Percentiles rank a stretch among this genome's conserved stretches.
Evolutionary conservation across 1,140 invertebrate species (phyloP).

Genomic region (Colletes latitarsis): DNA sequence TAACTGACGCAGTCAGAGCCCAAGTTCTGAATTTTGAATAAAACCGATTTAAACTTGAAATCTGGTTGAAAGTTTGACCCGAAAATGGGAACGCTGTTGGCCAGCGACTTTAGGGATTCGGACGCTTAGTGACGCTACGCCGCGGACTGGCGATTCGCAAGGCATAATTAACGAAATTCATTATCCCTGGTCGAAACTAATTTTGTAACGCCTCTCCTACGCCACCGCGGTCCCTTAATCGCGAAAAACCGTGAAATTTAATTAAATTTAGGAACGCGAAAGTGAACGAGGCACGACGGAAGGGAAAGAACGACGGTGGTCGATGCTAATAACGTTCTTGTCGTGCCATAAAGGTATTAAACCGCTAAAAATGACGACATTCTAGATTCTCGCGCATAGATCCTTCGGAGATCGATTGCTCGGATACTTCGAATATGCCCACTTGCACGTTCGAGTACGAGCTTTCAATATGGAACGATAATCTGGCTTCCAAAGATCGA

Average conservation of each 20-base stretch:
- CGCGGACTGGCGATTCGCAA: constrained; percentile 59
- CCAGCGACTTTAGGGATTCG: constrained; percentile 40
- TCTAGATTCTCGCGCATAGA: constrained; percentile 63
- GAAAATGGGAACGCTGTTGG: no score
- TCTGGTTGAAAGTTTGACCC: no score
- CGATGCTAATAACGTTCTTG: constrained; percentile 78
- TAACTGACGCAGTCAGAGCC: no score
- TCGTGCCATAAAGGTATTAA: constrained; percentile 75
- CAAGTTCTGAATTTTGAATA: no score
- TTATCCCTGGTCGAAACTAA: constrained; percentile 79
- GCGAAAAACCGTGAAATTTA: constrained; percentile 82
- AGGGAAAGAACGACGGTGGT: constrained; percentile 69
- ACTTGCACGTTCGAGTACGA: constrained; percentile 47
- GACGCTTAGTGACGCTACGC: constrained; percentile 30
- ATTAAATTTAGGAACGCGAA: constrained; percentile 81
- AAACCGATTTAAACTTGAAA: no score
- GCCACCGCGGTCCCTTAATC: constrained; percentile 77
- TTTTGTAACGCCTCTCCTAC: constrained; percentile 76
- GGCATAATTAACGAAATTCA: constrained; percentile 81
- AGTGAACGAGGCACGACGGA: constrained; percentile 74
- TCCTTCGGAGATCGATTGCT: constrained; percentile 62
- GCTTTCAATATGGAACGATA: neutral
- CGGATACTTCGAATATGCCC: constrained; percentile 50
- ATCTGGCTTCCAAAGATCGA: constrained; percentile 17
- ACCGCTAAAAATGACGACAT: constrained; percentile 75